Conservation (phyloP, 1,140 invertebrate genomes). For the Eufriesea mexicana region DNA sequence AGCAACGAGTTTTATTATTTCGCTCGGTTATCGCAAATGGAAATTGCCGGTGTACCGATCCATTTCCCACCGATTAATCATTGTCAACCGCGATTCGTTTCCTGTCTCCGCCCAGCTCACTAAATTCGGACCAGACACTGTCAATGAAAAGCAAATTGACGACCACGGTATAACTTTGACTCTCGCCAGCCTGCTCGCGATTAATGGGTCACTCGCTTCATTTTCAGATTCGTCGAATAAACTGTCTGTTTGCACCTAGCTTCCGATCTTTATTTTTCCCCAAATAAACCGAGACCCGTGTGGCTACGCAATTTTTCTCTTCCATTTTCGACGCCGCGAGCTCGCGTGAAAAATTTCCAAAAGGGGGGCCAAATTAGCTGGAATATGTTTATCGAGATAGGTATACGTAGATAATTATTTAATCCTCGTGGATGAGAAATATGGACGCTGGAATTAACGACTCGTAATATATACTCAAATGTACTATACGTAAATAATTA, state of each 20-base stretch:
- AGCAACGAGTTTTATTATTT: slow-evolving; percentile 15
- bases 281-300: background rate
- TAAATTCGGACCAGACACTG: slow-evolving; percentile 57
- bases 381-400: no score
- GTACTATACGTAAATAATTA: no score
- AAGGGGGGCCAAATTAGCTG: no score
- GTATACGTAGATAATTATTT: no score
- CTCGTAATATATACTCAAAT: no score
- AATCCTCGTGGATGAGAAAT: no score
- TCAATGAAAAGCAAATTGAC: slow-evolving; percentile 62
- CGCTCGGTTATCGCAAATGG: slow-evolving; percentile 28
- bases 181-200: slow-evolving; percentile 33
- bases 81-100: slow-evolving; percentile 60
- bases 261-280: background rate
- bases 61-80: slow-evolving; percentile 48
- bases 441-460: no score
- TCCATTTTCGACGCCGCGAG: background rate
- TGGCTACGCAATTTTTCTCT: background rate
- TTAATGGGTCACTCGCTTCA: slow-evolving; percentile 44
- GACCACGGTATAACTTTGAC: slow-evolving; percentile 56
- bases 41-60: slow-evolving; percentile 28
- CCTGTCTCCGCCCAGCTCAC: slow-evolving; percentile 55
- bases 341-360: no score
- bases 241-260: background rate
- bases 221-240: slow-evolving; percentile 41